Percentiles rank a stretch among this genome's conserved stretches.
Evolutionary conservation across 2,888 invertebrate genomes (phyloP).

Genomic region (Noctua janthe): DNA sequence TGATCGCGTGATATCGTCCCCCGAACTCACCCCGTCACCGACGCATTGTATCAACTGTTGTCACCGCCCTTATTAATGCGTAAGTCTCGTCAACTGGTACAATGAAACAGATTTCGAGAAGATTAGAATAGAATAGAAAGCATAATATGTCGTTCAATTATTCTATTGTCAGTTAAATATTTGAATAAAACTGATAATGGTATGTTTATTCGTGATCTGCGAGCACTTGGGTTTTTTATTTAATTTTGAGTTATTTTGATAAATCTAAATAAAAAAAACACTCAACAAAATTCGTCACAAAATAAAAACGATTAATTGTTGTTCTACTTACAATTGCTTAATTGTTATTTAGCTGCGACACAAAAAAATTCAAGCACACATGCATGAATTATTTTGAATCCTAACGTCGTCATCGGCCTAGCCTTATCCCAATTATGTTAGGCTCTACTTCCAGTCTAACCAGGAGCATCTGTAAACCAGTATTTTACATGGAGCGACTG

Average conservation of each 20-base stretch:
- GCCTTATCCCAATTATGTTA: too few relatives aligned
- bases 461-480: too few relatives aligned
- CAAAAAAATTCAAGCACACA: too few relatives aligned
- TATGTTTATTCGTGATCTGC: not conserved
- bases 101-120: constrained; percentile 58
- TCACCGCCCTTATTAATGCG: constrained; percentile 55
- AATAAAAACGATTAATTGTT: too few relatives aligned
- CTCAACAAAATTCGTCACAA: too few relatives aligned
- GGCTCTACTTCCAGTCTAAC: too few relatives aligned
- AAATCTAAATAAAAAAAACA: too few relatives aligned
- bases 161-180: not conserved
- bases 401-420: too few relatives aligned
- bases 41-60: constrained; percentile 73
- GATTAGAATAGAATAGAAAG: constrained; percentile 40
- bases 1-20: constrained; percentile 83
- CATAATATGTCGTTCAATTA: constrained; percentile 18
- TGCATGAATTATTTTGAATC: too few relatives aligned
- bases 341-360: too few relatives aligned
- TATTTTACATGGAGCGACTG: too few relatives aligned
- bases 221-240: not conserved
- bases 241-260: not conserved
- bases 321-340: too few relatives aligned
- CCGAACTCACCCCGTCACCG: constrained; percentile 77
- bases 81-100: constrained; percentile 56
- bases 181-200: constrained; percentile 2